These are phyloP conservation scores for Chinchilla lanigera DNA, from an alignment of 2,113 vertebrate genomes.

Conservation along the genomic window DNA sequence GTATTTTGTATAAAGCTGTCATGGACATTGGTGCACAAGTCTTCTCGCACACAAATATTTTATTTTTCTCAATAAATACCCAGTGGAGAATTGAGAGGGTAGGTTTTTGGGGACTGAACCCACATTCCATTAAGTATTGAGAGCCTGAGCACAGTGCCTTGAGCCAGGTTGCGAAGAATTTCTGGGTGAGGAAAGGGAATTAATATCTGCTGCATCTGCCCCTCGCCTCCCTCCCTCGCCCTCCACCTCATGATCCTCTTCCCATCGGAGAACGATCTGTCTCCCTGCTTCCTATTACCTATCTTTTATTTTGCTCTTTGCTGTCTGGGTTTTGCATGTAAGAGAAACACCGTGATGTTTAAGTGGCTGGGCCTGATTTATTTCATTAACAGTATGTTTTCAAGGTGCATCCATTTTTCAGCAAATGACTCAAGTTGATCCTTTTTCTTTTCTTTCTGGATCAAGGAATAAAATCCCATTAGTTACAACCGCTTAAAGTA, in stretches of 20 bases:
- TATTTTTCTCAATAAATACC: not conserved
- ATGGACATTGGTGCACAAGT: not conserved
- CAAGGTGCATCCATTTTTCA: not conserved
- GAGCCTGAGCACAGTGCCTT: too few relatives aligned
- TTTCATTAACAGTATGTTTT: not conserved
- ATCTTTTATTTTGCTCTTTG: not conserved
- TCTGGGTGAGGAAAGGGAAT: not conserved
- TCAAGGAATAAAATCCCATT: constrained; percentile 88
- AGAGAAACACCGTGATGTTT: not conserved
- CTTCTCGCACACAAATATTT: not conserved
- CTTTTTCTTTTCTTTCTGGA: too few relatives aligned
- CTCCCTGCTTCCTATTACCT: not conserved
- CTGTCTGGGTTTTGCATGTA: not conserved
- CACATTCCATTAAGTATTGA: not conserved
- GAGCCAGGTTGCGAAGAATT: not conserved
- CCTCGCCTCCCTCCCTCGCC: not conserved
- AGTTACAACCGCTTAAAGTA: constrained; percentile 88
- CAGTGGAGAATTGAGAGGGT: not conserved
- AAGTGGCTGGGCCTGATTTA: not conserved
- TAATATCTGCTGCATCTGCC: not conserved
- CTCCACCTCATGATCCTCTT: not conserved
- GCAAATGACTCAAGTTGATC: not conserved
- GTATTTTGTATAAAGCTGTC: not conserved
- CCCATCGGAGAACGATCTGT: not conserved
- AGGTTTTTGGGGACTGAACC: not conserved